These are phyloP conservation scores for Sinotaia quadrata DNA, from an alignment of 2,888 invertebrate species.

Conservation along the genomic window DNA sequence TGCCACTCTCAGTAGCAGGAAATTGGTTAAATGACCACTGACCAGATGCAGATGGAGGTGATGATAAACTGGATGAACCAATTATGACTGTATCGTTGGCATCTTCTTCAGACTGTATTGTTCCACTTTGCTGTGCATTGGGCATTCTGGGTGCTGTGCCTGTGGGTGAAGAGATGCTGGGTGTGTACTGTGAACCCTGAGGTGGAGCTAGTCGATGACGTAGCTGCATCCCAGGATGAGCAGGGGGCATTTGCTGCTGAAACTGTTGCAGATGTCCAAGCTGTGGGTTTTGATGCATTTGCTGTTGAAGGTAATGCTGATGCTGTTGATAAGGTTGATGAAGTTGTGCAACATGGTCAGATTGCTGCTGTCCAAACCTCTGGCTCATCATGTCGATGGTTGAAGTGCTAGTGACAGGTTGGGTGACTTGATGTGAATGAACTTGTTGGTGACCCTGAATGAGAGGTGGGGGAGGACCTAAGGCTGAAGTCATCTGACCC, in stretches of 20 bases:
- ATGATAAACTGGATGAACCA: too few species aligned
- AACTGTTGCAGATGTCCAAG: background rate
- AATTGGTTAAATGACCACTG: background rate
- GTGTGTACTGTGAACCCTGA: background rate
- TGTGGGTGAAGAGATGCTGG: background rate
- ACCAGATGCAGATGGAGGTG: constrained; percentile 2
- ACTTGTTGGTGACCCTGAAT: background rate
- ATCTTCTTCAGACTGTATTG: too few species aligned
- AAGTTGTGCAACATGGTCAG: background rate
- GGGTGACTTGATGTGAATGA: too few species aligned
- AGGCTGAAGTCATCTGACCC: background rate
- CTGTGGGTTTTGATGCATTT: background rate
- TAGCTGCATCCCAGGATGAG: background rate
- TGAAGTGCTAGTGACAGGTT: too few species aligned
- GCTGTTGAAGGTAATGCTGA: background rate
- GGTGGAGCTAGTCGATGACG: background rate
- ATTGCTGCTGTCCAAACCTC: background rate
- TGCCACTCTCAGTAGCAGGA: background rate
- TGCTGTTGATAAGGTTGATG: constrained; percentile 5
- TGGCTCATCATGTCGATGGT: constrained; percentile 3
- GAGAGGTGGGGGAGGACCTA: background rate
- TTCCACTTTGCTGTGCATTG: too few species aligned
- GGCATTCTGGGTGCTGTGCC: background rate
- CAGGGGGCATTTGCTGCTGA: background rate
- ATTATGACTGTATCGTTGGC: too few species aligned